A percentile compares a stretch with the other conserved stretches of the same genome.
phyloP scores from a whole-genome alignment of 2,113 vertebrate genomes.

The Gallinago media region DNA sequence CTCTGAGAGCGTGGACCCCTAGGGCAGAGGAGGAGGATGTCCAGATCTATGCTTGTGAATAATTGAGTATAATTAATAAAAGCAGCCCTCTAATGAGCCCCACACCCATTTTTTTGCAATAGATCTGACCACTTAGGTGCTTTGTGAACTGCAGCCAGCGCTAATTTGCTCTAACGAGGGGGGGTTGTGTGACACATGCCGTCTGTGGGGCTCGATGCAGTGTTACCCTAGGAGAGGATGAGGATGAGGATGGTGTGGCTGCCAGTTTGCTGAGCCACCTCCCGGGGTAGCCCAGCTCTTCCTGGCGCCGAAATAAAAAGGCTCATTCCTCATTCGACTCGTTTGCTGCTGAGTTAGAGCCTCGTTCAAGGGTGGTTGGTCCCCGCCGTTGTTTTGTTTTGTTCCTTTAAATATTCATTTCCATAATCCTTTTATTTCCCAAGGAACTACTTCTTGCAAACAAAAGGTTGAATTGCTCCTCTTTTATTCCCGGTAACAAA shows the following conservation, averaged over 20 bases:
- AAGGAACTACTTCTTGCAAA: slow-evolving; percentile 34
- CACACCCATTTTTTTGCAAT: not conserved
- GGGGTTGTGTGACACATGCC: fast-evolving
- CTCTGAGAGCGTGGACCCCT: not conserved
- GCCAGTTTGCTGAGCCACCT: not conserved
- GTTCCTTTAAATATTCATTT: slow-evolving; percentile 69
- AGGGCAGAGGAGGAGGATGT: not conserved
- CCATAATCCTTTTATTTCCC: slow-evolving; percentile 63
- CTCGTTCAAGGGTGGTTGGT: slow-evolving; percentile 52
- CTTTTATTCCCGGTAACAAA: slow-evolving; percentile 54
- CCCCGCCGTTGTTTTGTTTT: slow-evolving; percentile 43
- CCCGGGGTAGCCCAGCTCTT: not conserved
- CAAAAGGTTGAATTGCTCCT: slow-evolving; percentile 45
- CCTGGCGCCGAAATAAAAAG: not conserved
- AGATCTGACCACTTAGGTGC: not conserved
- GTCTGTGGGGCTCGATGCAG: not conserved
- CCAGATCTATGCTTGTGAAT: not conserved
- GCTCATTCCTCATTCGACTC: slow-evolving; percentile 18
- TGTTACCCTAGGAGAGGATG: not conserved
- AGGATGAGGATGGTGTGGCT: fast-evolving
- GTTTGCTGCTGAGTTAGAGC: slow-evolving; percentile 46
- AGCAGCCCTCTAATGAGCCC: not conserved
- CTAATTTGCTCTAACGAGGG: not conserved
- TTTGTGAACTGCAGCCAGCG: fast-evolving
- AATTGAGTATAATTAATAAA: not conserved